Conservation (phyloP, 2,797 vertebrate genomes). For the Eupleurogrammus muticus region DNA sequence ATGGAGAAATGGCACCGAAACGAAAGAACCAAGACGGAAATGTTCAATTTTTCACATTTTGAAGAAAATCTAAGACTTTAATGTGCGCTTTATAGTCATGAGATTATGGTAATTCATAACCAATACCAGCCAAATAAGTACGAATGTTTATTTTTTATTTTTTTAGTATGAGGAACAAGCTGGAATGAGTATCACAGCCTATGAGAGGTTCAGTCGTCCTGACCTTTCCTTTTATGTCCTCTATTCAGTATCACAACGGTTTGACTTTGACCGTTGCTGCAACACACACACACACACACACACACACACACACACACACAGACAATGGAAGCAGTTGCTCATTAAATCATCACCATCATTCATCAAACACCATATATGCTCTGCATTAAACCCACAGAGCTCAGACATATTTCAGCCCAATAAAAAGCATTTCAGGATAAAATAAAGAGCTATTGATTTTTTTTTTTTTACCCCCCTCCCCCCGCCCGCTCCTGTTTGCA, state of each 20-base stretch:
- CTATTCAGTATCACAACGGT: conserved; percentile 47
- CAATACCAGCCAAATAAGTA: not conserved
- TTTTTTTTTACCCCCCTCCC: too few species aligned
- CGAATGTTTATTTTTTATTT: conserved; percentile 17
- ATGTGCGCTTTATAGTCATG: too few species aligned
- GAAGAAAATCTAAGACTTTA: too few species aligned
- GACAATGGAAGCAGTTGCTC: conserved; percentile 5
- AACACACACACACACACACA: conserved; percentile 48
- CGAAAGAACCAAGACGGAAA: too few species aligned
- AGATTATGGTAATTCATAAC: too few species aligned
- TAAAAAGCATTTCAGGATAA: conserved; percentile 24
- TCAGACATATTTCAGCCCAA: not conserved
- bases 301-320: conserved; percentile 35
- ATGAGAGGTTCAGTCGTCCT: conserved; percentile 23
- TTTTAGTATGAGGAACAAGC: not conserved
- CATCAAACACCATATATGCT: not conserved
- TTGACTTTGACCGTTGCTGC: conserved; percentile 59
- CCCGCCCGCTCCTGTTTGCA: conserved; percentile 43
- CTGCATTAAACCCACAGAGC: conserved; percentile 4
- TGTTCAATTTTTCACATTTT: too few species aligned
- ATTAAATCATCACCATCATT: not conserved
- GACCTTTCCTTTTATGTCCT: conserved; percentile 40
- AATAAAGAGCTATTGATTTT: conserved; percentile 46
- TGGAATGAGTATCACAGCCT: conserved; percentile 18
- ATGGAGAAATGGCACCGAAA: too few species aligned